Evolutionary conservation across 2,797 vertebrate genomes (phyloP), one percentile per base, ranked within the genome.

Genomic region (Sphenopsis melanotis): DNA sequence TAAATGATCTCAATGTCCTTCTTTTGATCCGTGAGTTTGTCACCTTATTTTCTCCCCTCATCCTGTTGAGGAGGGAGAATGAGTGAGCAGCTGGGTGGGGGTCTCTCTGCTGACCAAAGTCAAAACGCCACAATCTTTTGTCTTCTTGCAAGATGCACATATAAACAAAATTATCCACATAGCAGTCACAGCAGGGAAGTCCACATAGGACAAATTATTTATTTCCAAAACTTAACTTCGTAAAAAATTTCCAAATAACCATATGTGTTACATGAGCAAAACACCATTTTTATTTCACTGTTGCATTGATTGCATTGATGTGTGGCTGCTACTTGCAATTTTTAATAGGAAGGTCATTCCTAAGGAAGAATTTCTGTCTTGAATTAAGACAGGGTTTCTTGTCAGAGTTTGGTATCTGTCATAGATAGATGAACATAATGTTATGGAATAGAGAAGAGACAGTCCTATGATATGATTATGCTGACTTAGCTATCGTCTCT

Each of bases 41-140:
- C 11, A 16, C 53, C 27, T 39, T 76, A 47, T 44, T 66, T 80
- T 87, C 9, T 70, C 4, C 6, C 5, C 26, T 27, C 3, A 34
- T 53, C 19, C 24, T 46, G 7, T 21, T 71, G 34, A 76, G 34
- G 49, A 75, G 5, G 7, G 11, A 59, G 53, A 87, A 10, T 20
- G 34, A 52, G 7, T 0, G 0, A 17, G 18, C 37, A 64, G 14
- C 14, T 71, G 34, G 8, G 10, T 36, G 11, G 8, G 21, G 2
- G 5, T 57, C 12, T 50, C 21, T 37, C 34, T 90, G 19, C 17
- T 12, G 2, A 29, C 14, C 39, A 21, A 80, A 52, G 49, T 61
- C 15, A 57, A 70, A 83, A 36, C 0, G 2, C 6, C 19, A 30
- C 14, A 79, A 20, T 42, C 23, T n/a, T 83, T 65, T 78, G 5